Conservation (phyloP, 2,113 vertebrate genomes). For the Ceyx melanurus region DNA sequence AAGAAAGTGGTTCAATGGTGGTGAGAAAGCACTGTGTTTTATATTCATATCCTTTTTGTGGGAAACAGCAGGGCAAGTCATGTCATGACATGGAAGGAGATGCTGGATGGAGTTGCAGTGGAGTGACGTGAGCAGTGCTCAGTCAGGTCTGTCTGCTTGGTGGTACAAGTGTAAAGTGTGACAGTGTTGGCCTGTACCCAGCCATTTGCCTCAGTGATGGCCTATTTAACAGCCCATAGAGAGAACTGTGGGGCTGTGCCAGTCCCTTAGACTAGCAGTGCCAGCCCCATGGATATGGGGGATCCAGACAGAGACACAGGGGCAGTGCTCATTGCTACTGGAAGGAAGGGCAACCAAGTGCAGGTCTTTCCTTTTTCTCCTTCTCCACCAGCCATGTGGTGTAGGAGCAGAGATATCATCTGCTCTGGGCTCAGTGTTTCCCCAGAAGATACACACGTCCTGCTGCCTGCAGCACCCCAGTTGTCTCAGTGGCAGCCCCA, state of each 20-base stretch:
- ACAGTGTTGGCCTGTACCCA: neutral
- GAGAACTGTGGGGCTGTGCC: neutral
- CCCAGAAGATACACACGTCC: neutral
- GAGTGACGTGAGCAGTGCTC: neutral
- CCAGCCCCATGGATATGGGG: rapidly evolving
- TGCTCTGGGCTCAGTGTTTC: neutral
- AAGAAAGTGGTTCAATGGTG: neutral
- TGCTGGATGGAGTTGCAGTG: neutral
- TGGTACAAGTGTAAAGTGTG: neutral
- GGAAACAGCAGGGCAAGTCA: neutral
- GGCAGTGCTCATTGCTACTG: no score
- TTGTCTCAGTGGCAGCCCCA: neutral
- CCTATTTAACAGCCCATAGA: neutral
- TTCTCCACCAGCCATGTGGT: neutral
- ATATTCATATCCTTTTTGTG: neutral
- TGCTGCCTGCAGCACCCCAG: neutral
- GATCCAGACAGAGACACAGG: rapidly evolving
- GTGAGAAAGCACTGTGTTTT: neutral
- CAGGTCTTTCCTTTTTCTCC: neutral
- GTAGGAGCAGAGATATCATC: neutral
- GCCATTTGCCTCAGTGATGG: neutral
- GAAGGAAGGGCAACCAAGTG: neutral
- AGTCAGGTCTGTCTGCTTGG: neutral
- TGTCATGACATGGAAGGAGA: rapidly evolving
- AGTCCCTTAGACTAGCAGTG: neutral